phyloP scores from a whole-genome alignment of 2,797 vertebrate genomes.

The Poliocrania exsul region DNA sequence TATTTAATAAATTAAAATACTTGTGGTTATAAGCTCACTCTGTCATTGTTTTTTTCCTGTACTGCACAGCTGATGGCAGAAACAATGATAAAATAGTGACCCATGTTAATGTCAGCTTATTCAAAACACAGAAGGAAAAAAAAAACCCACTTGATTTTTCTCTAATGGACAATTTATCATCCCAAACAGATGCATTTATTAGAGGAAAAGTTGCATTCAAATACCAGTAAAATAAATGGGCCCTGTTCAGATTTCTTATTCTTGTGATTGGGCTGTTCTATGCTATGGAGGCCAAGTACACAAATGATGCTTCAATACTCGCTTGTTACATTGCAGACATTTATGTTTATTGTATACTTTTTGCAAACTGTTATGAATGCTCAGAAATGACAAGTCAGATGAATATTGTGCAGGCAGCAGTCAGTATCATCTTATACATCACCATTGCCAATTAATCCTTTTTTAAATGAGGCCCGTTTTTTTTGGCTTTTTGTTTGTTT shows the following conservation, averaged over 20 bases:
- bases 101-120: constrained; percentile 45
- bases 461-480: neutral
- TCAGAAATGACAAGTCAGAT: constrained; percentile 36
- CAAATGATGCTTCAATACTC: constrained; percentile 2
- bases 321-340: neutral
- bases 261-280: constrained; percentile 15
- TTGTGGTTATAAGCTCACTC: constrained; percentile 51
- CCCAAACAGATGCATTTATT: constrained; percentile 66
- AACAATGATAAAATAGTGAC: constrained; percentile 42
- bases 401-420: constrained; percentile 6
- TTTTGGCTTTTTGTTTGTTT: neutral
- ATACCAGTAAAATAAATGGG: constrained; percentile 66
- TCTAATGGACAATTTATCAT: constrained; percentile 68
- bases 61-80: constrained; percentile 4
- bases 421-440: neutral
- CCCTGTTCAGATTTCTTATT: constrained; percentile 51
- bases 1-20: constrained; percentile 74
- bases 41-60: constrained; percentile 10
- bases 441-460: neutral
- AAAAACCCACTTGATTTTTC: constrained; percentile 37
- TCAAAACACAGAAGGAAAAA: constrained; percentile 44
- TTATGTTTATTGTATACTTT: constrained; percentile 32
- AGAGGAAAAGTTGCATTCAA: constrained; percentile 48
- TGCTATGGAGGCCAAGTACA: constrained; percentile 11
- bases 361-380: constrained; percentile 36